Base-by-base conservation (phyloP, 2,888 invertebrate species). In the Micoletzkya japonica region DNA sequence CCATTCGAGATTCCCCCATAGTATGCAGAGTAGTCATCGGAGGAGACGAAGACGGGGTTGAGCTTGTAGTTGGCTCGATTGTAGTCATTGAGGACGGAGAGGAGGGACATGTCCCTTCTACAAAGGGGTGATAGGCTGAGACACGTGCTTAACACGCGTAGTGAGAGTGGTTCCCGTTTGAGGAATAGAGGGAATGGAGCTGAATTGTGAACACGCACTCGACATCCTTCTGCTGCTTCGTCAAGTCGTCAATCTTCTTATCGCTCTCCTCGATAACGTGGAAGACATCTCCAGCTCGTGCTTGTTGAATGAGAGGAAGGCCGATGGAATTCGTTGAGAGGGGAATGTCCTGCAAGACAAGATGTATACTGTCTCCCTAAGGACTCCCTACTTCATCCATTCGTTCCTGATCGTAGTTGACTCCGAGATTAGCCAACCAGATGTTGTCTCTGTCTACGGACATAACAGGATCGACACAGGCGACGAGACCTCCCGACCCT, bases 401-500 rank as follows among this genome's bases (percentile, higher is more conserved):
- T 36, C 36, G 30, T 2, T 72, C 64, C 17, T 76, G 75, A 28
- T 75, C 70, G 49, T 73, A 68, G 59, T 81, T 81, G 60, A 78
- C 71, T 32, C 81, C 81, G 7, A 81, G 70, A 70, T 78, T 78
- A 20, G 78, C 77, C 28, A 81, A 56, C 81, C 81, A 81, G 57
- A 80, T 76, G 70, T 81, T 81, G 52, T 79, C 77, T 50, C 75
- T 75, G 71, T 81, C 80, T 28, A 74, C 76, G 6, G 79, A 79
- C 80, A 81, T 80, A 6, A 80, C 82, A 0, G 82, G 82, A 60
- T 81, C 82, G 3, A 81, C 81, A 69, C 82, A 82, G 7, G 82
- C 77, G 14, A 82, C 82, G 50, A 82, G 76, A 26, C 82, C 82
- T 30, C 82, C 82, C 14, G 76, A 76, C 28, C 82, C 77, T 78